Percentiles rank a stretch among this genome's conserved stretches.
phyloP scores from a whole-genome alignment of 2,797 vertebrate genomes.

The Tiaroga cobitis region DNA sequence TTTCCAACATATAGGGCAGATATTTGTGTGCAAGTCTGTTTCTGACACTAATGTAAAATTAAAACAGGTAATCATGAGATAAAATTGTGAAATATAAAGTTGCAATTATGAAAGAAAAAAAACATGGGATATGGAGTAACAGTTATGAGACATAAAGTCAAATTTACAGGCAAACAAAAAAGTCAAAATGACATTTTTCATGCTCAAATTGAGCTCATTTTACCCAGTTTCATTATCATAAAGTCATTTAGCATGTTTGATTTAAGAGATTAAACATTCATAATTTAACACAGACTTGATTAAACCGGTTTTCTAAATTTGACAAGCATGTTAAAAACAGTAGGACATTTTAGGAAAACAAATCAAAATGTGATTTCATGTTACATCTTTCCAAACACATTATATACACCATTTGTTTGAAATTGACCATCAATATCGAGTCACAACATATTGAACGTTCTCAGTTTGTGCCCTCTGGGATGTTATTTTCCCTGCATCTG shows the following conservation, averaged over 20 bases:
- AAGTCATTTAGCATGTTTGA: not conserved
- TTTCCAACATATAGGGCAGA: not conserved
- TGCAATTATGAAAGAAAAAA: not conserved
- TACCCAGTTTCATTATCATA: not conserved
- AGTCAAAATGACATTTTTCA: not conserved
- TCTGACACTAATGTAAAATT: not conserved
- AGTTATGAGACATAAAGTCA: not conserved
- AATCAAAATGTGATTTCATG: not conserved
- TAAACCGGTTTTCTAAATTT: not conserved
- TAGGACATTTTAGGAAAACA: not conserved
- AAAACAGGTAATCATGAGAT: not conserved
- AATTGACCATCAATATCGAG: not conserved
- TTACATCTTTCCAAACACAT: not conserved
- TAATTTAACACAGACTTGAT: not conserved
- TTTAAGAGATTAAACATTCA: not conserved
- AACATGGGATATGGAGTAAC: not conserved
- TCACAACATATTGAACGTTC: not conserved
- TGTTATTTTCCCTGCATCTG: constrained; percentile 13
- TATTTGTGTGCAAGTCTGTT: not conserved
- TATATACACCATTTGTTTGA: not conserved
- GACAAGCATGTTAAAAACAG: not conserved
- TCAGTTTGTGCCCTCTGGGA: not conserved
- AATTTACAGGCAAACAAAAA: not conserved
- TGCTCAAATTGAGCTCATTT: not conserved
- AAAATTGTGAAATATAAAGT: not conserved